Base-by-base conservation (phyloP, 2,797 vertebrate genomes). In the Sebastes diploproa region DNA sequence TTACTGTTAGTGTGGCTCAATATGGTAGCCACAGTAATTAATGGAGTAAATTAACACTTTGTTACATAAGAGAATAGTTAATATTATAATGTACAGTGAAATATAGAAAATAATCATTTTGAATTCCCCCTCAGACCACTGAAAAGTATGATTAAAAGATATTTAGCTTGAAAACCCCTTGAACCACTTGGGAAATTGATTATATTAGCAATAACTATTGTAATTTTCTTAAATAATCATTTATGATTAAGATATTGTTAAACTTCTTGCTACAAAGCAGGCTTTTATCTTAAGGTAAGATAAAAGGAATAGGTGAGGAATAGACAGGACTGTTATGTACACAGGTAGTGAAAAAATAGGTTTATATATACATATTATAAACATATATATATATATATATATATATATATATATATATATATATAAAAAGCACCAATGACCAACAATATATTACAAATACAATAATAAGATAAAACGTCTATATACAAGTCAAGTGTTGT, bases 131-230 rank as follows among this genome's bases (percentile, higher is more conserved):
- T 50, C 13, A 34, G 27, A 69, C 50, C 23, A 38, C 42, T 60
- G 50, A 77, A 65, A 59, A 66, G 55, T 67, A 56, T 27, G 16
- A 62, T 4, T 42, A 32, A 38, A 66, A 78, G 5, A 50, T 29
- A 67, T 79, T 38, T 23, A 46, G 27, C 11, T 46, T 20, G 72
- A 59, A 59, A 77, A 58, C 6, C 38, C 30, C 55, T 27, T 16
- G 29, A 86, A 72, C 61, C 62, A 55, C 34, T 52, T 81, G 69
- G 34, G 72, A 56, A 58, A 83, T 6, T 27, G 4, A 70, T 72
- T 14, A 42, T 63, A 60, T 82, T 11, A 55, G 38, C 56, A 67
- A 61, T 66, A 13, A 55, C 16, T 73, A 69, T 66, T 58, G 22
- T n/a, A 13, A 55, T 55, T 63, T 65, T 32, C 25, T 56, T 73